Base-by-base conservation (phyloP, 2,888 invertebrate species). In the Hylaea fasciaria region DNA sequence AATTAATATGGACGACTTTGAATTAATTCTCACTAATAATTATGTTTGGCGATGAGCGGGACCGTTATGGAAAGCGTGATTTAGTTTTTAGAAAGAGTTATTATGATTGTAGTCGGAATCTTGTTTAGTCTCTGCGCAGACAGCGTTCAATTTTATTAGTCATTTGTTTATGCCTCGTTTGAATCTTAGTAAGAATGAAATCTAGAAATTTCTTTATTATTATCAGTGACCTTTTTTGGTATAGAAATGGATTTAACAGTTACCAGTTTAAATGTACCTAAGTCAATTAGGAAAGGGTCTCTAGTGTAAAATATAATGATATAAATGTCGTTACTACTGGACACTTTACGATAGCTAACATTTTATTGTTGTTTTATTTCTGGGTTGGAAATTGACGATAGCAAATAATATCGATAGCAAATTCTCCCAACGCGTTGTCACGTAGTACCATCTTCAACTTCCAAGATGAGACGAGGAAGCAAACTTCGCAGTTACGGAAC, bases 1-100 rank as follows among this genome's bases (percentile, higher is more conserved):
- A 85, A 89, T 88, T 87, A 85, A 87, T 87, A 86, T 82, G 76
- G 78, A 71, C 74, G 74, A 76, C 76, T 69, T 75, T 78, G 78
- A 83, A 87, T 86, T 86, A 83, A 85, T 85, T 82, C 81, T 69
- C 56, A 72, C 74, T 76, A 80, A 76, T 81, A 80, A 83, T 83
- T 78, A 77, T 75, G 72, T 76, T 77, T 69, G 71, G 61, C 62
- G 66, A 61, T 62, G 67, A 68, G 62, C 61, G 66, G 67, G 50
- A 69, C 57, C 63, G 66, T 64, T 70, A 68, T 66, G 64, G 69
- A 66, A 69, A 66, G 62, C 57, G 59, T 66, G 64, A 69, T 68
- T 70, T 66, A 66, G 66, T 59, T 66, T 55, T 58, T 51, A 40
- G 65, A 65, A 58, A 65, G 57, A 66, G 64, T 63, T 69, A 65